These are phyloP conservation scores for Plectropomus leopardus DNA, from an alignment of 2,113 vertebrate species.

Conservation along the genomic window DNA sequence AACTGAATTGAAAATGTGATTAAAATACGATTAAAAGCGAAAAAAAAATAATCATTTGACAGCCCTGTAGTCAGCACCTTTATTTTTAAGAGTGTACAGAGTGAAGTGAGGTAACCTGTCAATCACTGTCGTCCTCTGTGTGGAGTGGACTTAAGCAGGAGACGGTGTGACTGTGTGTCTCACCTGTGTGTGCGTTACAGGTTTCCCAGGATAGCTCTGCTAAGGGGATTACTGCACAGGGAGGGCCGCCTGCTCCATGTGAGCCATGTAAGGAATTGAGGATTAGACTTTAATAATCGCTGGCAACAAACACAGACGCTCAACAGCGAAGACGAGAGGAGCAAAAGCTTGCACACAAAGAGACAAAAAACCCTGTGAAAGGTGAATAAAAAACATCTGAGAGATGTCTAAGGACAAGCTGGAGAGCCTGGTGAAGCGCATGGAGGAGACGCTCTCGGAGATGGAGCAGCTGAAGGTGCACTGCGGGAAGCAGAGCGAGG, in stretches of 20 bases:
- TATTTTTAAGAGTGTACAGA: too few species aligned
- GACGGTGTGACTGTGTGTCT: conserved; percentile 16
- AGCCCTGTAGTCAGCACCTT: too few species aligned
- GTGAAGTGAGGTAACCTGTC: conserved; percentile 35
- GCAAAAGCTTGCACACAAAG: neutral
- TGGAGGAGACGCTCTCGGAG: conserved; percentile 91
- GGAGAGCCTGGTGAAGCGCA: conserved; percentile 89
- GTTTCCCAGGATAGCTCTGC: conserved; percentile 79
- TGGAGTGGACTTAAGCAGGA: conserved; percentile 32
- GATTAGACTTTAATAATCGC: conserved; percentile 69
- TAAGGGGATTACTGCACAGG: conserved; percentile 78
- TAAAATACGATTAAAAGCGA: too few species aligned
- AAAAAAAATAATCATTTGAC: too few species aligned
- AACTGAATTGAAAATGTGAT: too few species aligned
- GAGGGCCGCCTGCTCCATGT: conserved; percentile 51
- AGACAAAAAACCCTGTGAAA: neutral
- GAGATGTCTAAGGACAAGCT: conserved; percentile 90
- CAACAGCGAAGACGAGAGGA: neutral
- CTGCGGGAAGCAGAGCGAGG: conserved; percentile 89
- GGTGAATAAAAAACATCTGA: neutral
- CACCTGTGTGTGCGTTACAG: conserved; percentile 36
- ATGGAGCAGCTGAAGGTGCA: conserved; percentile 92
- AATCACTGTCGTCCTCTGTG: conserved; percentile 34
- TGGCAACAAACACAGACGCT: conserved; percentile 14
- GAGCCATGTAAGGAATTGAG: conserved; percentile 39